These are phyloP conservation scores for Leptinotarsa lineolata DNA, from an alignment of 1,140 invertebrate genomes.

Conservation along the genomic window DNA sequence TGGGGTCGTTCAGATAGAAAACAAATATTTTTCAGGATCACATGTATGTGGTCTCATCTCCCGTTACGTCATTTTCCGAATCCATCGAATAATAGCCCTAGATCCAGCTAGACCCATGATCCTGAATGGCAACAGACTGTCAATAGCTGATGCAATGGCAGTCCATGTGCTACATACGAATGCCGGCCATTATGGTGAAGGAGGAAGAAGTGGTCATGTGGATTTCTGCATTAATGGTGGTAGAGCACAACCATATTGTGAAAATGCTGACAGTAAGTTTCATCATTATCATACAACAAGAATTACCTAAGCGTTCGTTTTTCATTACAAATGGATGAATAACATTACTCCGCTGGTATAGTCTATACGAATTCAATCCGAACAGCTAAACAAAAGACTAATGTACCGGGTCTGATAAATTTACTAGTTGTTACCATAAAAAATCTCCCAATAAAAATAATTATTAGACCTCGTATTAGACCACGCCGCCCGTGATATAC, in stretches of 20 bases:
- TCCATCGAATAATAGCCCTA: conserved; percentile 69
- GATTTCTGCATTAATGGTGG: conserved; percentile 80
- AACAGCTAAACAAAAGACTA: no score
- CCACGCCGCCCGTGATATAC: no score
- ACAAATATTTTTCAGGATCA: conserved; percentile 52
- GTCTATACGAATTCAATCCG: no score
- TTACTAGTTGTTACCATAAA: no score
- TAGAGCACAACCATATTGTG: conserved; percentile 72
- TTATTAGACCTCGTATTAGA: no score
- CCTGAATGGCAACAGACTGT: conserved; percentile 65
- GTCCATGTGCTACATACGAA: conserved; percentile 78
- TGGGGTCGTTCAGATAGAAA: no score
- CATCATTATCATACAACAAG: not conserved
- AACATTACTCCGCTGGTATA: no score
- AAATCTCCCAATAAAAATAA: no score
- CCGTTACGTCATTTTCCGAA: conserved; percentile 66
- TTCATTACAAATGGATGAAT: no score
- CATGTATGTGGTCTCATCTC: conserved; percentile 76
- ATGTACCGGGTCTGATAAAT: no score
- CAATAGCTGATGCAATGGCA: conserved; percentile 70
- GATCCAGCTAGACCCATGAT: conserved; percentile 75
- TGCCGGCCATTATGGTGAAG: conserved; percentile 74
- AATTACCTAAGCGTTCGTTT: no score
- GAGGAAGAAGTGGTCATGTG: conserved; percentile 68
- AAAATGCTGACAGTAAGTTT: conserved; percentile 67